Evolutionary conservation across 2,888 invertebrate genomes (phyloP).

Genomic region (Lingula anatina): DNA sequence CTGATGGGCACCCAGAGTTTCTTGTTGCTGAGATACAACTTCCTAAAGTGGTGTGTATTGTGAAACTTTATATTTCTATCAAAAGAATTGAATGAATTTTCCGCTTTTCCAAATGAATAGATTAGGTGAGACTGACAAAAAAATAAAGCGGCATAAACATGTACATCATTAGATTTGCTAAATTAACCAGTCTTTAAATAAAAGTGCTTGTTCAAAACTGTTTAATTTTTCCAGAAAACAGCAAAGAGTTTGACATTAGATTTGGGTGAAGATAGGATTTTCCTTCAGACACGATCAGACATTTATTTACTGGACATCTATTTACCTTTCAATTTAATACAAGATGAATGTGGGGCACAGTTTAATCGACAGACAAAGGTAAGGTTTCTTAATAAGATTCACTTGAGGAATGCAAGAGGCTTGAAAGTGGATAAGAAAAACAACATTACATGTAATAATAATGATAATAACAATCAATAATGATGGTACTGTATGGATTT

Average conservation of each 20-base stretch:
- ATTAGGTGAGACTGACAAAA: no score
- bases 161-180: no score
- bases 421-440: no score
- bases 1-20: slow-evolving; percentile 48
- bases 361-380: slow-evolving; percentile 47
- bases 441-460: background rate
- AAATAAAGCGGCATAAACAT: no score
- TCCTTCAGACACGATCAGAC: slow-evolving; percentile 44
- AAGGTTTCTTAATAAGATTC: slow-evolving; percentile 3
- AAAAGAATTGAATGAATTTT: no score
- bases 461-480: background rate
- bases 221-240: slow-evolving; percentile 44
- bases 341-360: slow-evolving; percentile 49
- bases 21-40: slow-evolving; percentile 49
- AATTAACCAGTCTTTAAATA: no score
- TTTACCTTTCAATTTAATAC: slow-evolving; percentile 45
- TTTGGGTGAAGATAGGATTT: slow-evolving; percentile 49
- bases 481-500: background rate
- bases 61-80: background rate
- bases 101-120: no score
- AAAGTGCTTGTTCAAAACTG: no score
- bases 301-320: slow-evolving; percentile 50
- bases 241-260: slow-evolving; percentile 43
- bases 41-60: slow-evolving; percentile 44
- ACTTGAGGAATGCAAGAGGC: no score